Evolutionary conservation across 1,140 invertebrate species (phyloP), one percentile per base, ranked within the genome.

Genomic region (Cyclargus thomasi): DNA sequence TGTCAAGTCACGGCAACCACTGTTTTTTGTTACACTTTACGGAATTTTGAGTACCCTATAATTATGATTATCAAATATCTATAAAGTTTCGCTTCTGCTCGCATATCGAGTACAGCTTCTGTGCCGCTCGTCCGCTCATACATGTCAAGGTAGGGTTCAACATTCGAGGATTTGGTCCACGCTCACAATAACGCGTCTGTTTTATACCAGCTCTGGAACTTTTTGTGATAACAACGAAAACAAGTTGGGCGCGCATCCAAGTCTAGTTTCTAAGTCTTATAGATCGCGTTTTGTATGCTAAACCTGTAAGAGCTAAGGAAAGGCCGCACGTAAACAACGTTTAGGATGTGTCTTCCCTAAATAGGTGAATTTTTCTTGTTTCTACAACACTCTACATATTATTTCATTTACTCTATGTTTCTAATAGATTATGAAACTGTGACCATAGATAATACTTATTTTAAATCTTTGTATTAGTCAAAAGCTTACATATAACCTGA

Each of bases 81-180:
- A 3, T 29, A 29, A 29, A 6, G 39, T 47, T 47, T 47, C 39
- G 39, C 39, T 11, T 47, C 29, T 18, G 22, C 62, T 35, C 62
- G 23, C 23, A 17, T 79, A 80, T 71, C 79, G 79, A 81, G 78
- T 80, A 81, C 77, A 69, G 81, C 74, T 74, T 73, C 74, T 73
- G 75, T 81, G 39, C 39, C 39, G 39, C 79, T 81, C 84, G 75
- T 75, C 83, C 82, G 69, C 82, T 80, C 85, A 89, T 87, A 70
- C 86, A 83, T 88, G 84, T 90, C 87, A 88, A 88, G 87, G 87
- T 90, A 86, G 85, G 83, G 85, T 90, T 90, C 87, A 88, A 89
- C 74, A 89, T 85, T 88, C 86, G 86, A 87, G 81, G 81, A 86
- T 87, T 83, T 79, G 73, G 81, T 83, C 71, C 82, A 74, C 74